Conservation (phyloP, 2,888 invertebrate species). For the Syrista parreyssii region DNA sequence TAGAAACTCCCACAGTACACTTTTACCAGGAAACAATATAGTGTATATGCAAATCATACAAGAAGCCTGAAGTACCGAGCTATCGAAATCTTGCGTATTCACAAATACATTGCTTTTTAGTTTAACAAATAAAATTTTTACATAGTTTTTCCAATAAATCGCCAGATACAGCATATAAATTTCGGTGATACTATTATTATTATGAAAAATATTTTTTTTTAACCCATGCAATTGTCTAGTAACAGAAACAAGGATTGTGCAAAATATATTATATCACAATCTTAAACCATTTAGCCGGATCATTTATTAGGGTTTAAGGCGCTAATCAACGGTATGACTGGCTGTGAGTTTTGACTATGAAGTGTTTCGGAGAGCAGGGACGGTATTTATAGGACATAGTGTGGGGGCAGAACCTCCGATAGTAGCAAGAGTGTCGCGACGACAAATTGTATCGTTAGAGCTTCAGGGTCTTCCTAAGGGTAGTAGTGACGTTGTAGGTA, state of each 20-base stretch:
- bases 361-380: constrained; percentile 12
- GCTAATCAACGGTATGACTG: neutral
- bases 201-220: too few species aligned
- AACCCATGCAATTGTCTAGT: too few species aligned
- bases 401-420: neutral
- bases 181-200: neutral
- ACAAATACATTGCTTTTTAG: neutral
- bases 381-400: neutral
- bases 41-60: neutral
- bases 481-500: neutral
- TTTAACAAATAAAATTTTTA: neutral
- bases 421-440: constrained; percentile 3
- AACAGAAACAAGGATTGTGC: neutral
- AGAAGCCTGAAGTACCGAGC: accelerated
- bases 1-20: neutral
- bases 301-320: too few species aligned
- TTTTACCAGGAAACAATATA: neutral
- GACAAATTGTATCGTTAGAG: constrained; percentile 24
- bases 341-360: constrained; percentile 2
- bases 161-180: neutral
- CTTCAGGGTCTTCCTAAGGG: constrained; percentile 10
- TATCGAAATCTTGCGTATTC: neutral
- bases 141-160: neutral
- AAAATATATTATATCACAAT: neutral
- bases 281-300: neutral